These are phyloP conservation scores for Leuciscus idus DNA, from an alignment of 2,113 vertebrate species.

Conservation along the genomic window DNA sequence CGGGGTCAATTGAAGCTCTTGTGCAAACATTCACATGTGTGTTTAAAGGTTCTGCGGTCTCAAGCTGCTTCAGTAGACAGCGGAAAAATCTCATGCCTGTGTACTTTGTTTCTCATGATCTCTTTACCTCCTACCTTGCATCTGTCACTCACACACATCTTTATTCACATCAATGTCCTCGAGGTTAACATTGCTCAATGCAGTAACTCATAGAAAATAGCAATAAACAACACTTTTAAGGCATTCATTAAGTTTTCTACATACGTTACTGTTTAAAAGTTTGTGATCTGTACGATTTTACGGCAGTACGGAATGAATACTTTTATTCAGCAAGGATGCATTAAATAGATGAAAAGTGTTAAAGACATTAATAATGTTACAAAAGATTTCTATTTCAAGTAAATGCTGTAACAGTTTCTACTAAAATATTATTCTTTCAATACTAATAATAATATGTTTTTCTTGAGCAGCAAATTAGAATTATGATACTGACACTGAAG, in stretches of 20 bases:
- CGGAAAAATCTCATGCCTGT: neutral
- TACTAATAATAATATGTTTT: neutral
- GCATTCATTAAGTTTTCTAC: neutral
- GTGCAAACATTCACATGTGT: constrained; percentile 48
- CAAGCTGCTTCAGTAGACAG: constrained; percentile 26
- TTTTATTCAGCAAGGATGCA: neutral
- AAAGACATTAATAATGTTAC: too few relatives aligned
- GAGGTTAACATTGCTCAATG: neutral
- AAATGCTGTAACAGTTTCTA: too few relatives aligned
- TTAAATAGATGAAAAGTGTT: too few relatives aligned
- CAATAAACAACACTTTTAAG: neutral
- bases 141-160: constrained; percentile 6
- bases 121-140: neutral
- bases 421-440: too few relatives aligned
- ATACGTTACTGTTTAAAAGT: neutral
- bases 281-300: too few relatives aligned
- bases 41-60: constrained; percentile 22
- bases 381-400: too few relatives aligned
- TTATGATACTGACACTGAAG: neutral
- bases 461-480: neutral
- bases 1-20: constrained; percentile 34
- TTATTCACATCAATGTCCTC: neutral
- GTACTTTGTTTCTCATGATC: constrained; percentile 10
- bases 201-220: neutral
- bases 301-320: neutral